Base-by-base conservation (phyloP, 2,113 vertebrate species). In the Laterallus jamaicensis region DNA sequence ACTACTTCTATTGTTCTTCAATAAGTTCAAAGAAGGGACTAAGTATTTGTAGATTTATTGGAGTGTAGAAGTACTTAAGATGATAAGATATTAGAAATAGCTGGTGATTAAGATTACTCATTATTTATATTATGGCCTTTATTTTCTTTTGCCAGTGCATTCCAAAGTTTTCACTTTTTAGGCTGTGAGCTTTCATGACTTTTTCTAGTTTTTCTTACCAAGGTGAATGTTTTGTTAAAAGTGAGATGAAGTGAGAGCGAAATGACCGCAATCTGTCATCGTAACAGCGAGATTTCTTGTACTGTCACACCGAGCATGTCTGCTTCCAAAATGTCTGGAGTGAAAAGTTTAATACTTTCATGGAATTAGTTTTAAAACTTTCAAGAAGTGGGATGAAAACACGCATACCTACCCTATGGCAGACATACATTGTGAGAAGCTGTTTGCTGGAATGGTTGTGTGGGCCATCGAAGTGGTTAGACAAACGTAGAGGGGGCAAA, bases 141-240 rank as follows among this genome's bases (percentile, higher is more conserved):
- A 0, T 94, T 79, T 90, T 81, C 70, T 63, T 91, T 92, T 96
- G 73, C 60, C 67, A 59, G 16, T 67, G 20, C 55, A 60, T 80
- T 94, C 82, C 68, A 84, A 81, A 94, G 84, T 25, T 87, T 90
- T 92, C 64, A 58, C 35, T 71, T 93, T 76, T 60, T 58, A 77
- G 86, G 55, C 62, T 88, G 32, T 42, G 62, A 84, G 74, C 54
- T 82, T 93, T 83, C 82, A 66, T 78, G 29, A 59, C 42, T 82
- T 82, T 63, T 94, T 79, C 52, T 42, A 54, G 21, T 59, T 88
- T 91, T 82, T 49, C 62, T 78, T 75, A 82, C 40, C 26, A 68
- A 86, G 47, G 32, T 49, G 76, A 85, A 84, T 93, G 76, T 94
- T 96, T 95, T 86, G 49, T 56, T 94, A 93, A 77, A 94, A 76